These are phyloP conservation scores for Anguilla japonica DNA, from an alignment of 2,113 vertebrate genomes.

Conservation along the genomic window DNA sequence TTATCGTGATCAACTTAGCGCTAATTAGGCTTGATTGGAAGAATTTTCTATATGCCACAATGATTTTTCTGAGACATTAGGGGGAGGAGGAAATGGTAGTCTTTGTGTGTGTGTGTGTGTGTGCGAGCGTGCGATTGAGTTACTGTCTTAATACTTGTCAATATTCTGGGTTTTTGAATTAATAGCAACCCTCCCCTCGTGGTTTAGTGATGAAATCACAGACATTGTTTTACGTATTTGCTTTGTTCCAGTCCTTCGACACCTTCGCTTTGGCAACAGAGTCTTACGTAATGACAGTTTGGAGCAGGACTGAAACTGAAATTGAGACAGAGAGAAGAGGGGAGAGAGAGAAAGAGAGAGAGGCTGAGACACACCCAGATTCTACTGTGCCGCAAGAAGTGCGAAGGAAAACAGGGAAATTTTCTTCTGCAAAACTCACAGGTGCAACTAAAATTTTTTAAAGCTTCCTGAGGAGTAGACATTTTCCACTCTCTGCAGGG, in stretches of 20 bases:
- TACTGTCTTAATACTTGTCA: neutral
- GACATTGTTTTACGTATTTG: too few relatives aligned
- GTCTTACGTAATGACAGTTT: too few relatives aligned
- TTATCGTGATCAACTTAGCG: neutral
- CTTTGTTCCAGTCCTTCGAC: too few relatives aligned
- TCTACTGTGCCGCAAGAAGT: neutral
- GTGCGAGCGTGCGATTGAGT: neutral
- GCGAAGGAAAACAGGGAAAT: neutral
- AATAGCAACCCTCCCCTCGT: neutral
- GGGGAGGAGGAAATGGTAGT: too few relatives aligned
- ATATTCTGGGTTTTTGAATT: neutral
- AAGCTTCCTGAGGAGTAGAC: neutral
- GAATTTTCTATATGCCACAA: neutral
- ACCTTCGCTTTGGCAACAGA: too few relatives aligned
- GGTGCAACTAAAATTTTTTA: neutral
- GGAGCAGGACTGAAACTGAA: too few relatives aligned
- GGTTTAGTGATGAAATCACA: too few relatives aligned
- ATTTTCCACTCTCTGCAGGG: neutral
- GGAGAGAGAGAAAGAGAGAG: neutral
- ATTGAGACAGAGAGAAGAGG: neutral
- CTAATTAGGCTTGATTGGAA: constrained; percentile 2
- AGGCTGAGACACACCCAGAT: neutral
- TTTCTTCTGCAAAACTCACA: neutral
- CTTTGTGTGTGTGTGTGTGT: too few relatives aligned
- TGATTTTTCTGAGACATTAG: neutral